Conservation (phyloP, 2,113 vertebrate species). For the Pseudolaguvia tuberculata region DNA sequence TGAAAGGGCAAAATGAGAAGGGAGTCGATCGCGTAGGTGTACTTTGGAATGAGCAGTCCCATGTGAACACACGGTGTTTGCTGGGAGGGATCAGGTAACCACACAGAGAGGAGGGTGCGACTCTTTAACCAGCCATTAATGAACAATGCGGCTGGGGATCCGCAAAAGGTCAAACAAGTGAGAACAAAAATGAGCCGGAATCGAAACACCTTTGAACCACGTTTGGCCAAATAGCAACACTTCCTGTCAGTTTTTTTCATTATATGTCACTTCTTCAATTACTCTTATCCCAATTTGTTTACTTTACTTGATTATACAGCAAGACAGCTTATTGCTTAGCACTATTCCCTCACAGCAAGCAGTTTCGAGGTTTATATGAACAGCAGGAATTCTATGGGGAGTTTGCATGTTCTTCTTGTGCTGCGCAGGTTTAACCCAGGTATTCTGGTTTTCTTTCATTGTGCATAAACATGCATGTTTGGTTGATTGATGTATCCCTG, state of each 20-base stretch:
- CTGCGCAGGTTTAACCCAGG: no score
- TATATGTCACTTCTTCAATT: neutral
- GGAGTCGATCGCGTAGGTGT: slow-evolving; percentile 72
- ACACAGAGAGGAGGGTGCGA: slow-evolving; percentile 46
- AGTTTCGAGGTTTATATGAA: no score
- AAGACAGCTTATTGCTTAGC: neutral
- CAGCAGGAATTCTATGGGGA: no score
- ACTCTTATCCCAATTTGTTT: neutral
- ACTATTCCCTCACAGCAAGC: no score
- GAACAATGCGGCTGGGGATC: slow-evolving; percentile 41
- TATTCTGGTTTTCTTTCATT: no score
- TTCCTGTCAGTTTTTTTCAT: neutral
- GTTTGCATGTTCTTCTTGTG: no score
- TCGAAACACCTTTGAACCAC: neutral
- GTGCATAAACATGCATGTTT: no score
- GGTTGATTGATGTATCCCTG: no score
- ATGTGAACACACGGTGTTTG: slow-evolving; percentile 67
- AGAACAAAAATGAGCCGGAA: slow-evolving; percentile 18
- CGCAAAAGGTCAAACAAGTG: slow-evolving; percentile 45
- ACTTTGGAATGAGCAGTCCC: slow-evolving; percentile 72
- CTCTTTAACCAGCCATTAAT: slow-evolving; percentile 41
- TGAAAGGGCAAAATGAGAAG: slow-evolving; percentile 44
- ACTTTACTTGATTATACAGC: no score
- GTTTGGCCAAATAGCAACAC: neutral
- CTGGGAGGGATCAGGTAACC: slow-evolving; percentile 50